Conservation (phyloP, 2,113 vertebrate genomes). For the Centropus bengalensis region DNA sequence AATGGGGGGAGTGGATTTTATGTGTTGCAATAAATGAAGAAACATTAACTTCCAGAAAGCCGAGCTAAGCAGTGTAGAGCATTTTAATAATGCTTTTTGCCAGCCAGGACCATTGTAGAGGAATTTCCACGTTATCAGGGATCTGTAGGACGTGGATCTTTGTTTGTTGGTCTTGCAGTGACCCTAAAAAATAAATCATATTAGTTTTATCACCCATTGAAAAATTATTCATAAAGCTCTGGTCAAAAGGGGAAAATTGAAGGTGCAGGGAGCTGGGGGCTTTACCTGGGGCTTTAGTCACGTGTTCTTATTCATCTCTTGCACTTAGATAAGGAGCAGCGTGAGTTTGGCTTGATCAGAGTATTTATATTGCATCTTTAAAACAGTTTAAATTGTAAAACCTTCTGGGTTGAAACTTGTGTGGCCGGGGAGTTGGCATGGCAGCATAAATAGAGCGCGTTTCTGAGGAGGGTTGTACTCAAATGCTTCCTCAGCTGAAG, state of each 20-base stretch:
- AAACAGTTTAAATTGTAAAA: background rate
- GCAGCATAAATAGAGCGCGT: background rate
- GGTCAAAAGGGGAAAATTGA: background rate
- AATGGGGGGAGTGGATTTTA: background rate
- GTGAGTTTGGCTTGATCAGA: background rate
- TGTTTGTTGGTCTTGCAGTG: background rate
- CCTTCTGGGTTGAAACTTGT: background rate
- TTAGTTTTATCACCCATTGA: background rate
- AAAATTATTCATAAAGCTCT: background rate
- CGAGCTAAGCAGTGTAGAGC: background rate
- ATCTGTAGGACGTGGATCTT: background rate
- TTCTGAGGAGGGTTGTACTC: background rate
- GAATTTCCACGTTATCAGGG: background rate
- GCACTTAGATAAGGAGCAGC: background rate
- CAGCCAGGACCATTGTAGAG: background rate
- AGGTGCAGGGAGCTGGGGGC: background rate
- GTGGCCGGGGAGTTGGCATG: background rate
- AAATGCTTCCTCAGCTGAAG: background rate
- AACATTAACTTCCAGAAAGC: background rate
- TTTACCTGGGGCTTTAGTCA: background rate
- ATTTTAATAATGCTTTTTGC: slow-evolving; percentile 1
- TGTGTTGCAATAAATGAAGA: background rate
- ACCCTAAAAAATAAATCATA: background rate
- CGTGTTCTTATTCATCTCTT: background rate
- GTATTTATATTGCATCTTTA: background rate